These are phyloP conservation scores for Brachionus rotundiformis DNA, from an alignment of 1,140 invertebrate genomes.

Conservation along the genomic window DNA sequence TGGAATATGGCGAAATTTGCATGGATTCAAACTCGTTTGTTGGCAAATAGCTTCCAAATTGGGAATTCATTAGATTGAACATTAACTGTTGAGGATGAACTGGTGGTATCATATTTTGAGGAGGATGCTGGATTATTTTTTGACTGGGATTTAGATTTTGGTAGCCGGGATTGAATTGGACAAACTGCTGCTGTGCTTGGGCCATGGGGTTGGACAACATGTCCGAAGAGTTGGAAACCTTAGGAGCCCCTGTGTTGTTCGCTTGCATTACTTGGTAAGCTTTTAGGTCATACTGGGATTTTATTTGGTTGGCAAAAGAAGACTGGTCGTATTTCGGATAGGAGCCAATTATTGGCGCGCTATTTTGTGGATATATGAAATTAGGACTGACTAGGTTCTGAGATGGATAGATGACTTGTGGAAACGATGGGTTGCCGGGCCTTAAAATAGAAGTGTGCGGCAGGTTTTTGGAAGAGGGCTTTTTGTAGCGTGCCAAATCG, in stretches of 20 bases:
- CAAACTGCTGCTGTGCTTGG: background rate
- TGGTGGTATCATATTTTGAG: background rate
- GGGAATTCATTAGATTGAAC: background rate
- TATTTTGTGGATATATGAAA: background rate
- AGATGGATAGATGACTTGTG: background rate
- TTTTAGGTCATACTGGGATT: background rate
- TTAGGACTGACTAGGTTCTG: background rate
- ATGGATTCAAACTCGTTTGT: slow-evolving; percentile 21
- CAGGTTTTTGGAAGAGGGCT: background rate
- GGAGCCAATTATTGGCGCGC: background rate
- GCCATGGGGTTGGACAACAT: background rate
- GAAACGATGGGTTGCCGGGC: background rate
- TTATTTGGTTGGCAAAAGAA: background rate
- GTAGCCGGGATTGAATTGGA: background rate
- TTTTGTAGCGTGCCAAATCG: slow-evolving; percentile 37
- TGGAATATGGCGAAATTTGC: background rate
- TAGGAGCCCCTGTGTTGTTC: background rate
- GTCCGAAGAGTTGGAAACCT: background rate
- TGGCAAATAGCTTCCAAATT: background rate
- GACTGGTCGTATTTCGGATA: background rate
- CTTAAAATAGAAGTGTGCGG: background rate
- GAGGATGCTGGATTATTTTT: background rate
- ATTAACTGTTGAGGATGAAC: background rate
- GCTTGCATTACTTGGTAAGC: background rate
- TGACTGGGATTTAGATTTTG: background rate